Evolutionary conservation across 2,113 vertebrate species (phyloP).

Genomic region (Eclectus roratus): DNA sequence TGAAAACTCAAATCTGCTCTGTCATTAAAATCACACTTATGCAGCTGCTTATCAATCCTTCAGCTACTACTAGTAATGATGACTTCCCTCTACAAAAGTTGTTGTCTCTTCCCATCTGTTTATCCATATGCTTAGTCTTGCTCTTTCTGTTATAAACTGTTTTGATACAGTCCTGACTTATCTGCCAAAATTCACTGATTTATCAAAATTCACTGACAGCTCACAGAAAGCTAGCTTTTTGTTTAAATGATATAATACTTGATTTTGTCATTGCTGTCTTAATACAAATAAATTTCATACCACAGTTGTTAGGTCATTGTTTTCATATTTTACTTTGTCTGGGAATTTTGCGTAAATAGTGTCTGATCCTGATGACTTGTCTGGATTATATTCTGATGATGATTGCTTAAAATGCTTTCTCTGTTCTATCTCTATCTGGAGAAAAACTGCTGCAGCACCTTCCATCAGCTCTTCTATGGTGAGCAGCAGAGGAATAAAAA

Average conservation of each 20-base stretch:
- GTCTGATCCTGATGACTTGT: neutral
- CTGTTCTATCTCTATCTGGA: neutral
- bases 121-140: neutral
- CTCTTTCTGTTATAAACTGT: neutral
- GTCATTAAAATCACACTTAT: neutral
- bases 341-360: neutral
- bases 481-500: neutral
- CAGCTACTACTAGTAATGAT: neutral
- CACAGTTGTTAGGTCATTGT: neutral
- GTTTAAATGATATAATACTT: neutral
- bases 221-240: neutral
- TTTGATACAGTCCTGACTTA: neutral
- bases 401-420: neutral
- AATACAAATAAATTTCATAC: neutral
- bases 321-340: neutral
- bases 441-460: neutral
- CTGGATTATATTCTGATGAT: neutral
- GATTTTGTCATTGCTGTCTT: neutral
- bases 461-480: neutral
- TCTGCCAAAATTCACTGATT: neutral
- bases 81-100: neutral
- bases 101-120: neutral
- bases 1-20: neutral
- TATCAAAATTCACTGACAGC: neutral
- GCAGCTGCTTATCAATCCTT: neutral